Evolutionary conservation across 1,140 invertebrate genomes (phyloP).

Genomic region (Drosophila santomea): DNA sequence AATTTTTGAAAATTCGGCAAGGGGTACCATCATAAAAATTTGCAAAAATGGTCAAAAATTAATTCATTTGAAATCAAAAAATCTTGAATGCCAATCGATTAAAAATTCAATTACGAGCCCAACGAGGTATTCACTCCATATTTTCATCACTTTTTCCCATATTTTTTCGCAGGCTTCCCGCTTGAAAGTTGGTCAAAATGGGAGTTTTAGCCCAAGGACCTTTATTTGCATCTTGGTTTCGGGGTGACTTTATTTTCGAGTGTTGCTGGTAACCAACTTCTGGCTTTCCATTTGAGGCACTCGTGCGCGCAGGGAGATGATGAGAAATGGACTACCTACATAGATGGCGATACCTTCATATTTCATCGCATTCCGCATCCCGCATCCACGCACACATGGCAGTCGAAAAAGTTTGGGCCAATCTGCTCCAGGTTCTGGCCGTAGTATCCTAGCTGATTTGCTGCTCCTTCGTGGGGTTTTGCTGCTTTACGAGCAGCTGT

Average conservation of each 20-base stretch:
- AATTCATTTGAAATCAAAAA: too few relatives aligned
- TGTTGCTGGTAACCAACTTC: not conserved
- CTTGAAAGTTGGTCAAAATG: too few relatives aligned
- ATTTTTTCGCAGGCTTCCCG: too few relatives aligned
- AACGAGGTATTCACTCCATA: too few relatives aligned
- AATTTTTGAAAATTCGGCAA: too few relatives aligned
- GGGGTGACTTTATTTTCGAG: not conserved
- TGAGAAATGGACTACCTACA: slow-evolving; percentile 32
- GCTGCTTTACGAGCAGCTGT: slow-evolving; percentile 63
- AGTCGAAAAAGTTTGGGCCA: slow-evolving; percentile 46
- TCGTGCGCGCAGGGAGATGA: slow-evolving; percentile 1
- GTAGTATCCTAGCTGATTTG: slow-evolving; percentile 69
- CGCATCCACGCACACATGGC: slow-evolving; percentile 26
- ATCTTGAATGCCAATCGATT: too few relatives aligned
- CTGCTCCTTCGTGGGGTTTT: slow-evolving; percentile 39
- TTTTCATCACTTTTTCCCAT: too few relatives aligned
- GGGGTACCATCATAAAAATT: too few relatives aligned
- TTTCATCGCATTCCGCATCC: slow-evolving; percentile 39
- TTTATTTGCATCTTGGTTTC: not conserved
- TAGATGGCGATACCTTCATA: slow-evolving; percentile 61
- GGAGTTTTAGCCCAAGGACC: not conserved
- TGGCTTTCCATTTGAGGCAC: slow-evolving; percentile 3
- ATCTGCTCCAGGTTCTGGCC: slow-evolving; percentile 22
- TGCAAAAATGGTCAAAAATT: too few relatives aligned
- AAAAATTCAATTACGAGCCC: too few relatives aligned